Evolutionary conservation across 2,888 invertebrate genomes (phyloP).

Genomic region (Oscheius sp.): DNA sequence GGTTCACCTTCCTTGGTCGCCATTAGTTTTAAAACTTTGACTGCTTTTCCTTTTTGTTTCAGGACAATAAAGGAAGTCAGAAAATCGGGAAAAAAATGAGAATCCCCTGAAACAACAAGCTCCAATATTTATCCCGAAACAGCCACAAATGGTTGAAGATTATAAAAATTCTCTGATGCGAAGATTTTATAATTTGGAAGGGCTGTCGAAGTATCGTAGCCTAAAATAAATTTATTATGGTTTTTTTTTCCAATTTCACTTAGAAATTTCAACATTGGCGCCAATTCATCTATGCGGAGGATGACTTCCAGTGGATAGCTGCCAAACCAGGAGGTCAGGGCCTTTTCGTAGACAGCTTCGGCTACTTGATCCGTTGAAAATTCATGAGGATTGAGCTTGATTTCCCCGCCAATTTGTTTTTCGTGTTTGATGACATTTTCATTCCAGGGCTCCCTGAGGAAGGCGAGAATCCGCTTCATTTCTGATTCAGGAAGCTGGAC

Average conservation of each 20-base stretch:
- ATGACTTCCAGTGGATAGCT: slow-evolving; percentile 43
- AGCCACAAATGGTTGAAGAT: not conserved
- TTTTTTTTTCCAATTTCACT: not conserved
- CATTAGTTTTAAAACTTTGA: no score
- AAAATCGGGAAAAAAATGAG: no score
- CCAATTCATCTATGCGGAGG: slow-evolving; percentile 35
- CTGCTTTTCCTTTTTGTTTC: no score
- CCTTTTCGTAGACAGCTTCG: slow-evolving; percentile 42
- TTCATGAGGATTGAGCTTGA: slow-evolving; percentile 76
- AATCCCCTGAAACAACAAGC: no score
- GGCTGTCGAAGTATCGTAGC: slow-evolving; percentile 21
- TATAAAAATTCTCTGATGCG: slow-evolving; percentile 16
- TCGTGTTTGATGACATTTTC: slow-evolving; percentile 78
- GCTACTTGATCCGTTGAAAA: slow-evolving; percentile 52
- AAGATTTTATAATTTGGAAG: slow-evolving; percentile 25
- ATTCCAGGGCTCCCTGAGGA: slow-evolving; percentile 91
- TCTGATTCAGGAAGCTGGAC: slow-evolving; percentile 90
- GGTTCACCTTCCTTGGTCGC: no score
- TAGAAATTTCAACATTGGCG: slow-evolving; percentile 40
- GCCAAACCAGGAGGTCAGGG: slow-evolving; percentile 47
- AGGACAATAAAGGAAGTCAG: no score
- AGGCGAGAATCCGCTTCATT: slow-evolving; percentile 87
- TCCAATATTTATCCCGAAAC: no score
- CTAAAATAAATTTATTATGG: slow-evolving; percentile 1
- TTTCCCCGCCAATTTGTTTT: slow-evolving; percentile 47